phyloP scores from a whole-genome alignment of 2,797 vertebrate species.

The Streptopelia turtur region DNA sequence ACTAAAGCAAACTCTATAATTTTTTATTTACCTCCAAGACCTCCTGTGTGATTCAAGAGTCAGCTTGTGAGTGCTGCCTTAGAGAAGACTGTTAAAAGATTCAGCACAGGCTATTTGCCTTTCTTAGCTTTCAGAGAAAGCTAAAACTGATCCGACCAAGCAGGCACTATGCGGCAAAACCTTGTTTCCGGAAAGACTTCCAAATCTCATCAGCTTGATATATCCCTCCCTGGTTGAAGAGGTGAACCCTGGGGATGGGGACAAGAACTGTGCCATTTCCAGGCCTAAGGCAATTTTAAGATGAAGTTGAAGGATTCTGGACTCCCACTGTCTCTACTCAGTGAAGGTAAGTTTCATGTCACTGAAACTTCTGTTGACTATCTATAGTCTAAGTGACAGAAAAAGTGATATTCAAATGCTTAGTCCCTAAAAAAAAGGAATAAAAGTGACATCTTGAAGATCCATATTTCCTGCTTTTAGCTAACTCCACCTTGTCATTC shows the following conservation, averaged over 20 bases:
- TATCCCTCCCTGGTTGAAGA: neutral
- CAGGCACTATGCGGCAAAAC: neutral
- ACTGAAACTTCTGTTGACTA: neutral
- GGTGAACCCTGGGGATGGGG: neutral
- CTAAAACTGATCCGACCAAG: neutral
- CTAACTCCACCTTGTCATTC: neutral
- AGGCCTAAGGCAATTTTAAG: neutral
- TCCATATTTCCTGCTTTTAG: rapidly evolving
- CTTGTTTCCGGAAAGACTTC: neutral
- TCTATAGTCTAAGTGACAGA: neutral
- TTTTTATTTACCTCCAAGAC: conserved; percentile 11
- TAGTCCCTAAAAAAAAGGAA: neutral
- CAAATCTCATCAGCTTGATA: neutral
- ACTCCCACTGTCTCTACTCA: neutral
- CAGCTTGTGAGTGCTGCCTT: neutral
- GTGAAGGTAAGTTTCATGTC: neutral
- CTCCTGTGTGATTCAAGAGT: neutral
- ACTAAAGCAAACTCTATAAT: neutral
- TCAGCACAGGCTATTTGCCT: neutral
- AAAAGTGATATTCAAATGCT: neutral
- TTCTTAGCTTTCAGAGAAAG: neutral
- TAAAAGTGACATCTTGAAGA: neutral
- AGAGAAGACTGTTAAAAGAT: neutral
- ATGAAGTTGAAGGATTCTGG: neutral
- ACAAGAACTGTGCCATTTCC: neutral